Percentiles rank a stretch among this genome's conserved stretches.
Conservation (phyloP, 2,113 vertebrate species). For the Microcebus murinus region DNA sequence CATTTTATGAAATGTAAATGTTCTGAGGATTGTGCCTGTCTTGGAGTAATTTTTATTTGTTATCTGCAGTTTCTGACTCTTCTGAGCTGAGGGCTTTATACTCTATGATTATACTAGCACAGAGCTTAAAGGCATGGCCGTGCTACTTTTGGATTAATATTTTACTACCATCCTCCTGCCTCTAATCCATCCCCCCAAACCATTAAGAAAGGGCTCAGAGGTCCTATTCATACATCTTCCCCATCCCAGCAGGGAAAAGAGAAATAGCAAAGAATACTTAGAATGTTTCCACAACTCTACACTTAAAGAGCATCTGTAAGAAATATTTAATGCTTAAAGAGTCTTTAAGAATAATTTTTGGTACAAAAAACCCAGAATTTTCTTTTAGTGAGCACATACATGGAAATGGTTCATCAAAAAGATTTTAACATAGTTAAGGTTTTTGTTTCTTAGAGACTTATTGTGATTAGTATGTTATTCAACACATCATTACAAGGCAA, state of each 20-base stretch:
- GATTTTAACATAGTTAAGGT: neutral
- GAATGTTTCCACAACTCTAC: neutral
- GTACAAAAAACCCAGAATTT: slow-evolving; percentile 7
- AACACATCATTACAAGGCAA: neutral
- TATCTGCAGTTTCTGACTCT: neutral
- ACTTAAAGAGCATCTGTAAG: slow-evolving; percentile 33
- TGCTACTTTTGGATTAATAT: neutral
- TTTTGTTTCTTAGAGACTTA: slow-evolving; percentile 7
- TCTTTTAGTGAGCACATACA: neutral
- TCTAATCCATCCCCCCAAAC: neutral
- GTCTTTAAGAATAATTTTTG: slow-evolving; percentile 36
- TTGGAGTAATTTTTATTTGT: slow-evolving; percentile 40
- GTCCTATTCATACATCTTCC: slow-evolving; percentile 8
- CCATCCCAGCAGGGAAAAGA: neutral
- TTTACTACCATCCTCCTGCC: neutral
- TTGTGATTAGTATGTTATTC: neutral
- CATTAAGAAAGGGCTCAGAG: slow-evolving; percentile 41
- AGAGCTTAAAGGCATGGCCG: neutral
- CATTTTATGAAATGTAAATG: neutral
- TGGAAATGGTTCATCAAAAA: neutral
- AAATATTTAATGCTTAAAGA: slow-evolving; percentile 63
- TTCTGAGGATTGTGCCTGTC: neutral
- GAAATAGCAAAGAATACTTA: slow-evolving; percentile 20
- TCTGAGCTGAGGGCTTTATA: neutral
- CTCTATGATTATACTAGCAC: neutral